Percentiles rank a stretch among this genome's conserved stretches.
These are phyloP conservation scores for Diplolepis rosae DNA, from an alignment of 2,888 invertebrate species.

Conservation along the genomic window DNA sequence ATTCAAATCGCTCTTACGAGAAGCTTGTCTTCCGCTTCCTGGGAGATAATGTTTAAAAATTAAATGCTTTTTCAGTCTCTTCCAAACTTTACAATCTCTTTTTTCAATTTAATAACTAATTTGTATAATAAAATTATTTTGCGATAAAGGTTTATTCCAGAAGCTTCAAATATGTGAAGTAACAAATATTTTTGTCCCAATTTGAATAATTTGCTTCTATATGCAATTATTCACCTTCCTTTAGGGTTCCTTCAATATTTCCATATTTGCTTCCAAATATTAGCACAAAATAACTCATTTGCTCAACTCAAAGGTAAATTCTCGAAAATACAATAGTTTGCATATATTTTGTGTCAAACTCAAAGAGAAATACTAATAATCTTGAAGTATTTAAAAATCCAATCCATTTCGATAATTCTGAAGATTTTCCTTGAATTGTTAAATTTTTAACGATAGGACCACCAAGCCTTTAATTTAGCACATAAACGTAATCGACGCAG, in stretches of 20 bases:
- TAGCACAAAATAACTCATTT: background rate
- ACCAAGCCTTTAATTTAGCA: slow-evolving; percentile 11
- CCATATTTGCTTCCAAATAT: too few relatives aligned
- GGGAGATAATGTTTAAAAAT: background rate
- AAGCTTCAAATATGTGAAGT: too few relatives aligned
- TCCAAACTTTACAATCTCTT: background rate
- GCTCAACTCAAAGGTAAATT: background rate
- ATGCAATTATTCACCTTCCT: too few relatives aligned
- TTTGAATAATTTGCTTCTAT: too few relatives aligned
- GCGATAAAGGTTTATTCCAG: too few relatives aligned
- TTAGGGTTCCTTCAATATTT: too few relatives aligned
- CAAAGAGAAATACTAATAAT: background rate
- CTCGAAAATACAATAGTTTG: background rate
- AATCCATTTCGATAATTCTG: background rate
- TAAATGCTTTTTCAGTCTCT: background rate
- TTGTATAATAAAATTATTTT: too few relatives aligned
- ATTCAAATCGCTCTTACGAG: slow-evolving; percentile 7
- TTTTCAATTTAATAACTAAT: too few relatives aligned
- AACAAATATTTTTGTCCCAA: too few relatives aligned
- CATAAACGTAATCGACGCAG: slow-evolving; percentile 7
- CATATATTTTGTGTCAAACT: background rate
- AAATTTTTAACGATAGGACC: slow-evolving; percentile 14
- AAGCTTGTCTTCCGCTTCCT: background rate
- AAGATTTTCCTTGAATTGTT: background rate
- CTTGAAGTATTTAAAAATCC: background rate